phyloP scores from a whole-genome alignment of 35 echinoderm and acorn worm species.

The Ptychodera flava region DNA sequence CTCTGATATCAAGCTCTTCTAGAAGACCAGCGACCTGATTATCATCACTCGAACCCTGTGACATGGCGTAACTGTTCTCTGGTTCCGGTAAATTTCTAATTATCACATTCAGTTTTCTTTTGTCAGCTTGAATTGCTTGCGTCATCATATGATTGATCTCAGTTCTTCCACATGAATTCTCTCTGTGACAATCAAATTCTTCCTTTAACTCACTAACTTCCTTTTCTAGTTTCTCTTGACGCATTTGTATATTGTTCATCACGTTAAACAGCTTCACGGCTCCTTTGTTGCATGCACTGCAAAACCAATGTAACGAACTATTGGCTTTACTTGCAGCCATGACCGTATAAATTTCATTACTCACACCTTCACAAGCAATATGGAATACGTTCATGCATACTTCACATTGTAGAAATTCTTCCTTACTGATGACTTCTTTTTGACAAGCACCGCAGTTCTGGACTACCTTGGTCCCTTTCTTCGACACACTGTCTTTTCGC shows the following conservation, averaged over 20 bases:
- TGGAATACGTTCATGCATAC: not conserved
- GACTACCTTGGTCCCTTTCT: not conserved
- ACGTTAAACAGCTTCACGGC: not conserved
- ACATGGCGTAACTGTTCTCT: not conserved
- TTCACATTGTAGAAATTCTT: not conserved
- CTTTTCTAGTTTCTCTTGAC: not conserved
- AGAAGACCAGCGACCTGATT: not conserved
- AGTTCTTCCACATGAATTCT: not conserved
- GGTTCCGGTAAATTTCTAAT: not conserved
- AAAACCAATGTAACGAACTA: not conserved
- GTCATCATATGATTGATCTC: not conserved
- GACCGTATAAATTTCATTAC: not conserved
- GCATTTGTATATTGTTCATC: not conserved
- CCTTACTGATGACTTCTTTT: not conserved
- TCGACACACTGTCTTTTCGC: not conserved
- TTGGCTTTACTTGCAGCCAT: not conserved
- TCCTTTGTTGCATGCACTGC: not conserved
- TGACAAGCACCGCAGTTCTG: not conserved
- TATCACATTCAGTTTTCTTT: not conserved
- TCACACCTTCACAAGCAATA: not conserved
- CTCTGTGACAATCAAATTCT: not conserved
- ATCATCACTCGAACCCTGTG: not conserved
- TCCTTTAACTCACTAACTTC: not conserved
- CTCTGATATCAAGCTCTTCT: not conserved
- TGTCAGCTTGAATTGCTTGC: not conserved